Percentiles rank a stretch among this genome's conserved stretches.
These are phyloP conservation scores for Morpho deidamia DNA, from an alignment of 2,888 invertebrate genomes.

Conservation along the genomic window DNA sequence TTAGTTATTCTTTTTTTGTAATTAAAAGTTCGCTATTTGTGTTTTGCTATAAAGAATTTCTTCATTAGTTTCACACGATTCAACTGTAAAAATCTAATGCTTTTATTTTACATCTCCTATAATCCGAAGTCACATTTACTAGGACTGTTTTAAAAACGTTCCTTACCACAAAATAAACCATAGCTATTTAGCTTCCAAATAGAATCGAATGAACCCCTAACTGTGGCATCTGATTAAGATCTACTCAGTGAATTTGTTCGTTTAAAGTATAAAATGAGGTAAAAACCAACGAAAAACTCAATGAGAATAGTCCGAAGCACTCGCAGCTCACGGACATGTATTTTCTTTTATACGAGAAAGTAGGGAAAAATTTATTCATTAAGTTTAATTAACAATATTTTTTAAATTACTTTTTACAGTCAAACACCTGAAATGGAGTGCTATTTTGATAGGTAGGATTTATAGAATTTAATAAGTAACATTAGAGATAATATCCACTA, in stretches of 20 bases:
- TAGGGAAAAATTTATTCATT: too few species aligned
- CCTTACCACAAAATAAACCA: conserved; percentile 58
- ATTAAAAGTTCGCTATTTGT: too few species aligned
- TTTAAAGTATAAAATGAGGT: conserved; percentile 59
- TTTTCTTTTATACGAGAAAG: neutral
- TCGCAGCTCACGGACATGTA: neutral
- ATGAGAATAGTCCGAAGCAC: conserved; percentile 10
- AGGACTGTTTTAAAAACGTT: conserved; percentile 48
- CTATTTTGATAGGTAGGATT: too few species aligned
- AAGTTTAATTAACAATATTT: too few species aligned
- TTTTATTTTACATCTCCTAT: conserved; percentile 19
- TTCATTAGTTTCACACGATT: neutral
- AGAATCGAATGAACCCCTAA: conserved; percentile 60
- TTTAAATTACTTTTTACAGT: too few species aligned
- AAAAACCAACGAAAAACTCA: conserved; percentile 23
- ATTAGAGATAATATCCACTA: too few species aligned
- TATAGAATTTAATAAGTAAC: too few species aligned
- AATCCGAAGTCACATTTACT: conserved; percentile 25
- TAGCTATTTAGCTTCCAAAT: conserved; percentile 59
- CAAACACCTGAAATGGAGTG: too few species aligned
- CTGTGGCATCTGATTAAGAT: conserved; percentile 60
- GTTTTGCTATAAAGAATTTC: too few species aligned
- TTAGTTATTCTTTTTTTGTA: too few species aligned
- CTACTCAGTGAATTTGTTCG: conserved; percentile 55
- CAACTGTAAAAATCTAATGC: conserved; percentile 1